phyloP scores from a whole-genome alignment of 1,140 invertebrate species.

The Macrosteles quadrilineatus region DNA sequence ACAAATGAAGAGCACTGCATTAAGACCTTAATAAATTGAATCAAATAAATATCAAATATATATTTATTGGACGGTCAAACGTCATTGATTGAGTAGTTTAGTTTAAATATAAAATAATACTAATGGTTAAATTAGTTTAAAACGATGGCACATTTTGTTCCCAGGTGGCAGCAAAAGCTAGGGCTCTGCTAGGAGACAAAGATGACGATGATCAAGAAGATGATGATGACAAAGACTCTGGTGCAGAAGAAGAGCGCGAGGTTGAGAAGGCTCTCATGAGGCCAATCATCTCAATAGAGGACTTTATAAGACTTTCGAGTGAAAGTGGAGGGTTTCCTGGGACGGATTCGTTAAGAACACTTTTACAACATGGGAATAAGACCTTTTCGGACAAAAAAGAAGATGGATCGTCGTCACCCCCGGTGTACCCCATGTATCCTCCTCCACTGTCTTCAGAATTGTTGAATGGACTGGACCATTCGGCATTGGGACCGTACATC shows the following conservation, averaged over 20 bases:
- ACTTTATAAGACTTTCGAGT: constrained; percentile 60
- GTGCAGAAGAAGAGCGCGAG: constrained; percentile 66
- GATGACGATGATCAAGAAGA: constrained; percentile 47
- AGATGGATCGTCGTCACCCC: constrained; percentile 33
- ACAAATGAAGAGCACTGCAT: too few relatives aligned
- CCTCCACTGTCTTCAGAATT: constrained; percentile 31
- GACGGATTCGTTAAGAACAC: constrained; percentile 58
- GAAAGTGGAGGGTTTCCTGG: constrained; percentile 48
- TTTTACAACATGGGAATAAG: constrained; percentile 57
- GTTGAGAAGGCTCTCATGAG: constrained; percentile 60
- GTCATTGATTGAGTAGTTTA: too few relatives aligned
- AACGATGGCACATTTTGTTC: constrained; percentile 29
- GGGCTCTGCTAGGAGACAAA: constrained; percentile 1
- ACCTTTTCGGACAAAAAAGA: constrained; percentile 34
- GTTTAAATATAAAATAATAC: too few relatives aligned
- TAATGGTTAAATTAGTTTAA: too few relatives aligned
- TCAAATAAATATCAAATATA: too few relatives aligned
- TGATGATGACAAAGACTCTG: constrained; percentile 62
- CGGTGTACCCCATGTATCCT: constrained; percentile 32
- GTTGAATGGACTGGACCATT: constrained; percentile 57
- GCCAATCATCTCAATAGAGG: constrained; percentile 60
- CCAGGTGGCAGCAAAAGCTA: constrained; percentile 15
- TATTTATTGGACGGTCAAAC: too few relatives aligned
- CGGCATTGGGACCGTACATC: constrained; percentile 60
- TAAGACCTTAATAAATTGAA: too few relatives aligned